Percentiles rank a stretch among this genome's conserved stretches.
These are phyloP conservation scores for Emydura subglobosa DNA, from an alignment of 2,113 vertebrate genomes.

Conservation along the genomic window DNA sequence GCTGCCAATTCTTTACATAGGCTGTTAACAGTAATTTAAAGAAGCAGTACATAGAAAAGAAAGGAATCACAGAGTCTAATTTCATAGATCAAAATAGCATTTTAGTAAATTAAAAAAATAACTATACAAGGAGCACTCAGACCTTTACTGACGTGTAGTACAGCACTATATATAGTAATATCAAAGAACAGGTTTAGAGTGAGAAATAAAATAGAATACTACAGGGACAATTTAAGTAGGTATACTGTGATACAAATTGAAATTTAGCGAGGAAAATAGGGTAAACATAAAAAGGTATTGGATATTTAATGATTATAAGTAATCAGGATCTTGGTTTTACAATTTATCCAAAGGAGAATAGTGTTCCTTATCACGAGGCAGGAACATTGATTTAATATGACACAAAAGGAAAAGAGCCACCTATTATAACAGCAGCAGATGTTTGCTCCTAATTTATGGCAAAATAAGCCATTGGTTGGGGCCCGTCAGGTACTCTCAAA, in stretches of 20 bases:
- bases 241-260: not conserved
- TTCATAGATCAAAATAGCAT: not conserved
- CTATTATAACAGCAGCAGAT: not conserved
- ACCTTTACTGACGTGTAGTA: not conserved
- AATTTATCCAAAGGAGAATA: not conserved
- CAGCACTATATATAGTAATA: not conserved
- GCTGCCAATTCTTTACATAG: not conserved
- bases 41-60: not conserved
- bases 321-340: not conserved
- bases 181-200: not conserved
- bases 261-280: not conserved
- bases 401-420: not conserved
- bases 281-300: not conserved
- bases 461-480: not conserved
- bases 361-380: not conserved
- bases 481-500: not conserved
- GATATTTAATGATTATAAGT: not conserved
- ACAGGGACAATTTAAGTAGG: not conserved
- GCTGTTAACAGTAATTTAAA: not conserved
- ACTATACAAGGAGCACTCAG: accelerated
- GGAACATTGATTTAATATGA: not conserved
- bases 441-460: accelerated
- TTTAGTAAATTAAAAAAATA: not conserved
- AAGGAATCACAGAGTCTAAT: not conserved
- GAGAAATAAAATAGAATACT: not conserved